phyloP scores from a whole-genome alignment of 2,888 invertebrate genomes.

The Mesopsocus fuscifrons region DNA sequence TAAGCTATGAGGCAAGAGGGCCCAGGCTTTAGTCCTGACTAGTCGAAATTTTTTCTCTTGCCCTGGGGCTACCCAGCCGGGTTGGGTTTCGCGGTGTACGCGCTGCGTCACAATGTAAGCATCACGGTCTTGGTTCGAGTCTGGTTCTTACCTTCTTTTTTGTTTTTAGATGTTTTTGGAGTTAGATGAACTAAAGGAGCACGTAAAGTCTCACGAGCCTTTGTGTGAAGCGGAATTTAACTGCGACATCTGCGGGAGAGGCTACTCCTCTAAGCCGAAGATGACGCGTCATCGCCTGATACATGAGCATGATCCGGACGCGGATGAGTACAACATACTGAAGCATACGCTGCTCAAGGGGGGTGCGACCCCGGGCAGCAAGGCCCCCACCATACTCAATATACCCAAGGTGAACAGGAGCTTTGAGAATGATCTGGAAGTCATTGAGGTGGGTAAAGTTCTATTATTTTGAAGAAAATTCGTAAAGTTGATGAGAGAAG shows the following conservation, averaged over 20 bases:
- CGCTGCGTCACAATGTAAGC: no score
- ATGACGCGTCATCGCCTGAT: conserved; percentile 30
- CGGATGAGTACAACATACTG: conserved; percentile 14
- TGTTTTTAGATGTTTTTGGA: not conserved
- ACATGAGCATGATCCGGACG: conserved; percentile 23
- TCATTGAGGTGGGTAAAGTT: no score
- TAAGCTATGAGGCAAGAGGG: no score
- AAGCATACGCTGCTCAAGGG: conserved; percentile 15
- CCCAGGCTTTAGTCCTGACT: no score
- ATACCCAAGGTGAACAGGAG: conserved; percentile 5
- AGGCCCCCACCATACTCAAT: not conserved
- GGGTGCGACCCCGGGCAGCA: not conserved
- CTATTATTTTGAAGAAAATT: no score
- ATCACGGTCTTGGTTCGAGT: no score
- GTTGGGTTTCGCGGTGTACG: no score
- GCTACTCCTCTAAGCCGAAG: conserved; percentile 30
- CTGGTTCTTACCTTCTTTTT: no score
- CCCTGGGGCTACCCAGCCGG: no score
- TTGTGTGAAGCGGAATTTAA: conserved; percentile 27
- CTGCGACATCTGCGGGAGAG: conserved; percentile 30
- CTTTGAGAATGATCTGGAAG: conserved; percentile 6
- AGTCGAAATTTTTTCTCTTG: no score
- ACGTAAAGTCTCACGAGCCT: conserved; percentile 28
- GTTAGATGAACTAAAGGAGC: conserved; percentile 15
- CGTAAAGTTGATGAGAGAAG: no score